Conservation (phyloP, 2,113 vertebrate species). For the Anser brachyrhynchus region DNA sequence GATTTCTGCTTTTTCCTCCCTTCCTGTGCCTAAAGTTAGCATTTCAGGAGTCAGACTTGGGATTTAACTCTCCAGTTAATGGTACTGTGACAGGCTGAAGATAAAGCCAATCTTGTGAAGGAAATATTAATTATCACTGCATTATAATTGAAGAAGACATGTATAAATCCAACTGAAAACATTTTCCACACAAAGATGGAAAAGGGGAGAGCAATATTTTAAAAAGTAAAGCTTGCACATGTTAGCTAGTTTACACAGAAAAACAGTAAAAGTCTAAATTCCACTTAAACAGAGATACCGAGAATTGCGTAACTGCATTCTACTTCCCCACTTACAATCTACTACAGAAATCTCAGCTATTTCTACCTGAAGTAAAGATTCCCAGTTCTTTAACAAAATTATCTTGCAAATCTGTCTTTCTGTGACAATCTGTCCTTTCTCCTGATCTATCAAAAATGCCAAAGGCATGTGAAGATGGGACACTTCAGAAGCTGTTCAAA, state of each 20-base stretch:
- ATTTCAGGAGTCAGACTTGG: neutral
- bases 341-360: neutral
- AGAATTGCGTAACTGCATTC: neutral
- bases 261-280: neutral
- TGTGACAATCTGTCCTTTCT: neutral
- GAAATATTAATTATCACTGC: neutral
- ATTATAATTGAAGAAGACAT: neutral
- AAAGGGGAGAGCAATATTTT: fast-evolving
- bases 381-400: neutral
- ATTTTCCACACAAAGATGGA: neutral
- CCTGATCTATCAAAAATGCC: neutral
- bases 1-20: neutral
- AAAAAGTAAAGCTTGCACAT: neutral
- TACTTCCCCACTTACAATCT: neutral
- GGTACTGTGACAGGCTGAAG: neutral
- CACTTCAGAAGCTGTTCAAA: neutral
- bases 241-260: neutral
- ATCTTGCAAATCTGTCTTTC: neutral
- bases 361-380: neutral
- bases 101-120: neutral
- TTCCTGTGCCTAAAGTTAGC: neutral
- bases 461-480: neutral
- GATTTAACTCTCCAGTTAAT: neutral
- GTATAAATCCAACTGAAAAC: neutral
- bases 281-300: neutral